Base-by-base conservation (phyloP, 1,140 invertebrate genomes). In the Liolophura sinensis region DNA sequence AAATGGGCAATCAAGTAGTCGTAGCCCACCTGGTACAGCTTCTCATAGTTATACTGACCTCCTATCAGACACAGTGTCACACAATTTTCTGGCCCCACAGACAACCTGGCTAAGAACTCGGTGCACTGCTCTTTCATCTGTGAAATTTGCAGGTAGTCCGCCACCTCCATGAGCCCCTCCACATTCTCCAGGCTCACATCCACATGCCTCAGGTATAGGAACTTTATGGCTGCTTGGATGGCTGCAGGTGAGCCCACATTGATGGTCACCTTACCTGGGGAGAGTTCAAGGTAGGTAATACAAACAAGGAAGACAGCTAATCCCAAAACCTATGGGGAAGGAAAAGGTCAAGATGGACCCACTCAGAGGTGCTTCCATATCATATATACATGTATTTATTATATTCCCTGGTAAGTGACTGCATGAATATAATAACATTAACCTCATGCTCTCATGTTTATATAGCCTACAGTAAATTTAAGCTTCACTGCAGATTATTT, bases 101-200 rank as follows among this genome's bases (percentile, higher is more conserved):
- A 67, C 5, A 71, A 61, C 1, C 50, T 59, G 40, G 57, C 31
- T 40, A 80, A 60, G 59, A 76, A 75, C 31, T 67, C 61, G 16
- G 65, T 64, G 62, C 77, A 78, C 14, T 62, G 58, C 54, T 67
- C 24, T 46, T 76, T 78, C 58, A 80, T 59, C 18, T 76, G 73
- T 15, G 52, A 54, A 6, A 80, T 73, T 31, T 80, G 78, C 22
- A 80, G 72, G 46, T 78, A 80, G 56, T 80, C 78, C 1, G 77
- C 78, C 18, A 76, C 73, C 61, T 78, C 71, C 12, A 80, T 62
- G 3, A 79, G 60, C 12, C 74, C 72, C n/a, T 70, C 65, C 1
- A 77, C 67, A 22, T 55, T 62, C 16, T 73, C 68, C 31, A 70
- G 68, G 1, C 48, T 62, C 11, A 76, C 65, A 46, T 67, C 60